phyloP scores from a whole-genome alignment of 2,888 invertebrate genomes.

The Euzophera pinguis region DNA sequence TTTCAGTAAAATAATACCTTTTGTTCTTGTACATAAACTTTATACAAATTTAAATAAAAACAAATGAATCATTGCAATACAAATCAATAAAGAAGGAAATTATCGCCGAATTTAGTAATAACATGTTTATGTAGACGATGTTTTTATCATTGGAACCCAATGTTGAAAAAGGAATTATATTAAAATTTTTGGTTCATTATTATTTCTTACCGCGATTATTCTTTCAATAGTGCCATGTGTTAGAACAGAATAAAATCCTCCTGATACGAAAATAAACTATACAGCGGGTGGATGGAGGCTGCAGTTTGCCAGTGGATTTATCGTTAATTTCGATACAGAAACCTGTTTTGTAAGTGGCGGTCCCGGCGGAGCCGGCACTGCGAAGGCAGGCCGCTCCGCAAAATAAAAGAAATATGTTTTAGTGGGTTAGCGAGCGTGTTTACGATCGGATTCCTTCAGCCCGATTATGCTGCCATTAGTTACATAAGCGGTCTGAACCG shows the following conservation, averaged over 20 bases:
- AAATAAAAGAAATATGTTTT: conserved; percentile 79
- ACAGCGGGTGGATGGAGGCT: conserved; percentile 47
- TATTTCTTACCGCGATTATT: no score
- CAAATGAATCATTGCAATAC: no score
- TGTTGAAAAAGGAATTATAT: no score
- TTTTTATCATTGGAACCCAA: no score
- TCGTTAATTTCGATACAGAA: conserved; percentile 66
- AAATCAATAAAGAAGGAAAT: no score
- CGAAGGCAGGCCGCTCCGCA: conserved; percentile 56
- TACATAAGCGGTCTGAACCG: conserved; percentile 58
- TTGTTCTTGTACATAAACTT: no score
- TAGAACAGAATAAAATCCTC: conserved; percentile 23
- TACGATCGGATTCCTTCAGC: conserved; percentile 67
- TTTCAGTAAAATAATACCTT: no score
- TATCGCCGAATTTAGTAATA: no score
- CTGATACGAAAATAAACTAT: conserved; percentile 50
- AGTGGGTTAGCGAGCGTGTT: conserved; percentile 78
- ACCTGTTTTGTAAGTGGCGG: conserved; percentile 67
- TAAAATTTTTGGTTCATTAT: no score
- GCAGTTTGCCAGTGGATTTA: conserved; percentile 56
- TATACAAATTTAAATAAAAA: no score
- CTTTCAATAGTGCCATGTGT: no score
- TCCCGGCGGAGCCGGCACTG: conserved; percentile 39
- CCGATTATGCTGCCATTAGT: conserved; percentile 70
- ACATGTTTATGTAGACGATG: no score